A percentile compares a stretch with the other conserved stretches of the same genome.
These are phyloP conservation scores for Pipra filicauda DNA, from an alignment of 2,113 vertebrate genomes.

Conservation along the genomic window DNA sequence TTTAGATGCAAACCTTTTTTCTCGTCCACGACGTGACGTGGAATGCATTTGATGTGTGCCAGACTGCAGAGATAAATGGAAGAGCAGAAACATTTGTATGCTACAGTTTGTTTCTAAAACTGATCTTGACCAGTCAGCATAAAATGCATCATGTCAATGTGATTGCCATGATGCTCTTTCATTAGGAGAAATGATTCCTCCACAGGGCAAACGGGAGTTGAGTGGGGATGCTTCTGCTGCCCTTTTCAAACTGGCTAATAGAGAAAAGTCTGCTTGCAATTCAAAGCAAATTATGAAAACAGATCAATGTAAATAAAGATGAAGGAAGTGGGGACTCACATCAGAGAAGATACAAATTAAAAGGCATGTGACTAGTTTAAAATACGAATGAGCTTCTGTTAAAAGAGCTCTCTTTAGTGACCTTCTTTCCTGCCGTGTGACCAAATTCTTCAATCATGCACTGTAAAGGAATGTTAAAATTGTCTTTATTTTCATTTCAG, in stretches of 20 bases:
- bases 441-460: slow-evolving; percentile 17
- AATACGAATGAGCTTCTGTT: slow-evolving; percentile 47
- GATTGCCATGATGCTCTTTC: background rate
- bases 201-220: background rate
- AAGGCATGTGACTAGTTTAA: slow-evolving; percentile 44
- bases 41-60: background rate
- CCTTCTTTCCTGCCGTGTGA: slow-evolving; percentile 49
- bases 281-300: slow-evolving; percentile 2
- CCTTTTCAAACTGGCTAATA: background rate
- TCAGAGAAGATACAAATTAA: slow-evolving; percentile 21
- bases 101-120: slow-evolving; percentile 9
- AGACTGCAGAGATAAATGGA: background rate
- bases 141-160: background rate
- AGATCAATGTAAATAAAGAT: background rate
- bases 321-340: background rate
- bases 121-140: slow-evolving; percentile 9
- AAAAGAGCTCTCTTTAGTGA: slow-evolving; percentile 11
- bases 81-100: background rate
- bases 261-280: background rate
- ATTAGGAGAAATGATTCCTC: background rate
- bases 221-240: background rate
- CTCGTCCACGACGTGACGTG: accelerated
- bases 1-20: background rate
- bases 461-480: slow-evolving; percentile 17
- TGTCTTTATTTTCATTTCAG: slow-evolving; percentile 5